Conservation (phyloP, 2,797 vertebrate species). For the Enteromius fasciolatus region DNA sequence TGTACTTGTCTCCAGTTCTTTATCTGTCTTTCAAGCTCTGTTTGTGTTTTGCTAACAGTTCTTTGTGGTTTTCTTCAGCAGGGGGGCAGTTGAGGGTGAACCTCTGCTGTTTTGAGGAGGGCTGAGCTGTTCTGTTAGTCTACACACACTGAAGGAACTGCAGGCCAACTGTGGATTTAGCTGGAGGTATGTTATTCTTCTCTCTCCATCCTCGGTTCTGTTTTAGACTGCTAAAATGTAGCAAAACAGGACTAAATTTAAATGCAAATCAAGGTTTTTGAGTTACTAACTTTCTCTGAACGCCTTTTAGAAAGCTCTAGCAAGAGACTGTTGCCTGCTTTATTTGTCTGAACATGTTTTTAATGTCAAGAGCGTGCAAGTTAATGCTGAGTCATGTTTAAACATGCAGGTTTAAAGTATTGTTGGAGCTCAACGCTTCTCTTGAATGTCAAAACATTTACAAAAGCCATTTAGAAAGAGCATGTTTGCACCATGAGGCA, state of each 20-base stretch:
- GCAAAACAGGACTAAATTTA: neutral
- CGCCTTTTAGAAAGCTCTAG: slow-evolving; percentile 32
- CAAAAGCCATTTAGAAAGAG: neutral
- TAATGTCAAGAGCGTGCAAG: neutral
- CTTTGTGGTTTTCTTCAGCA: slow-evolving; percentile 53
- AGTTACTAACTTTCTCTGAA: slow-evolving; percentile 35
- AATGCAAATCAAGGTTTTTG: slow-evolving; percentile 14
- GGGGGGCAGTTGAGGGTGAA: slow-evolving; percentile 51
- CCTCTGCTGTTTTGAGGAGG: slow-evolving; percentile 43
- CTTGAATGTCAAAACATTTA: slow-evolving; percentile 2
- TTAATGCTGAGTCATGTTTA: slow-evolving; percentile 28
- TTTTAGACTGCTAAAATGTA: slow-evolving; percentile 25
- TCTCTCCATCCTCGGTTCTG: neutral
- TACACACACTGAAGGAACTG: slow-evolving; percentile 61
- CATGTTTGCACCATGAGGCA: slow-evolving; percentile 21
- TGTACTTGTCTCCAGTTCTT: slow-evolving; percentile 43
- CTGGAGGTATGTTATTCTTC: slow-evolving; percentile 69
- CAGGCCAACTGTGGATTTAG: slow-evolving; percentile 59
- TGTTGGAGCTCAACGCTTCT: neutral
- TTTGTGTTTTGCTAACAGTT: slow-evolving; percentile 52
- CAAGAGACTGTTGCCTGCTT: slow-evolving; percentile 14
- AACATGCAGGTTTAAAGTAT: slow-evolving; percentile 16
- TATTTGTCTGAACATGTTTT: slow-evolving; percentile 44
- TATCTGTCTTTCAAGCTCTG: slow-evolving; percentile 46
- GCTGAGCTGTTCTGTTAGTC: slow-evolving; percentile 52